A percentile compares a stretch with the other conserved stretches of the same genome.
phyloP scores from a whole-genome alignment of 1,140 invertebrate genomes.

The Drosophila takahashii region DNA sequence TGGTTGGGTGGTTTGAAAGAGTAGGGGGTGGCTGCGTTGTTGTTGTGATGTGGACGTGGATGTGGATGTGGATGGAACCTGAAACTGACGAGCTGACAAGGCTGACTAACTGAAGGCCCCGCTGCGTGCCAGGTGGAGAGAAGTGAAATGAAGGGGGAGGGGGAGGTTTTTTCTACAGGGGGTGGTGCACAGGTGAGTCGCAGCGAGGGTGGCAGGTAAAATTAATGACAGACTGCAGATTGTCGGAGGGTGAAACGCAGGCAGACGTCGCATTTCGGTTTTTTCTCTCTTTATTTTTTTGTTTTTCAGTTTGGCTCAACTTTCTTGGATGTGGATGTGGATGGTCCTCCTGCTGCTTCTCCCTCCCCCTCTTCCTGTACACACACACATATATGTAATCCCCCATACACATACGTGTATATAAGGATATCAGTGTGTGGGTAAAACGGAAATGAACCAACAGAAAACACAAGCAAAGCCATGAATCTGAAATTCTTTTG shows the following conservation, averaged over 20 bases:
- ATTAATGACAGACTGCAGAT: constrained; percentile 61
- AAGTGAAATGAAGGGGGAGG: neutral
- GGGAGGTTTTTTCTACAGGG: neutral
- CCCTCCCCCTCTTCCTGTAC: constrained; percentile 3
- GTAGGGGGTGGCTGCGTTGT: constrained; percentile 46
- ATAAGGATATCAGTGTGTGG: constrained; percentile 26
- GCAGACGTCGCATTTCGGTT: constrained; percentile 39
- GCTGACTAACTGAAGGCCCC: constrained; percentile 71
- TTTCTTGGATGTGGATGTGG: constrained; percentile 43
- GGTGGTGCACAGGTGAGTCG: constrained; percentile 11
- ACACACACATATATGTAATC: constrained; percentile 3
- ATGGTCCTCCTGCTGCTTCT: constrained; percentile 17
- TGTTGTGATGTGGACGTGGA: constrained; percentile 35
- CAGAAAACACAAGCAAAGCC: constrained; percentile 68
- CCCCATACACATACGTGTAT: neutral
- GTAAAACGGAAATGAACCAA: constrained; percentile 73
- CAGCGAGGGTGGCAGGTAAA: constrained; percentile 47
- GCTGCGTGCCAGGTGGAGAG: constrained; percentile 54
- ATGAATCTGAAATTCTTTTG: constrained; percentile 77
- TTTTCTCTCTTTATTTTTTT: constrained; percentile 16
- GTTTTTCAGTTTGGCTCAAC: constrained; percentile 31
- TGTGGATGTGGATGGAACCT: constrained; percentile 61
- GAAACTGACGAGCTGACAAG: constrained; percentile 74
- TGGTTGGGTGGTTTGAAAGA: neutral
- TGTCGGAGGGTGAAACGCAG: constrained; percentile 50